Base-by-base conservation (phyloP, 2,113 vertebrate genomes). In the Platanista minor region DNA sequence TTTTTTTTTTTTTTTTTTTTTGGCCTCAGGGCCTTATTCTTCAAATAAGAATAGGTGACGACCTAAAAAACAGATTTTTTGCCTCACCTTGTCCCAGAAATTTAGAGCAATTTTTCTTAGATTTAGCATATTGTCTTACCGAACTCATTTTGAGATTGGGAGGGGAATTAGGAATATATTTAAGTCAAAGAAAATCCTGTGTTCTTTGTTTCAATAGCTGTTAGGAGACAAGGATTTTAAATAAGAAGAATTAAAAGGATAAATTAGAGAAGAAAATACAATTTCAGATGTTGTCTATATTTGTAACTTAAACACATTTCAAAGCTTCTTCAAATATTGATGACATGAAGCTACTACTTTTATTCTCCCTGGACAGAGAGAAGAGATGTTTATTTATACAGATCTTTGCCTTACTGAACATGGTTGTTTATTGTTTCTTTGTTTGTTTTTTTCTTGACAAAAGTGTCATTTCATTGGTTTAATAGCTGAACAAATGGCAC, bases 401-500 rank as follows among this genome's bases (percentile, higher is more conserved):
- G 69, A 90, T 72, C 77, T 93, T 85, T 93, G 11, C 6, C 3
- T 46, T 74, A n/a, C 46, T 91, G n/a, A 77, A 46, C 57, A 69
- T 93, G 43, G 72, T 90, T 75, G 94, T 91, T 64, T 52, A 62
- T 93, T 66, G 95, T 90, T 57, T 61, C 43, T 90, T 92, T 52
- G 52, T 49, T 49, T 49, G 13, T 17, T 93, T 66, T 95, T 90
- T 57, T 61, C 49, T 87, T 92, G 12, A 87, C 25, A 90, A 80
- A 49, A 82, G 0, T 69, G 1, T 82, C 8, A 13, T 96, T 98
- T 89, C 67, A 59, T 52, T 83, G 85, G 43, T 94, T 95, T 81
- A 95, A 36, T 69, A 96, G 93, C 52, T 39, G 27, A 98, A 96
- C 84, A 98, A 98, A 82, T 95, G 94, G 7, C 29, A 39, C 67